phyloP scores from a whole-genome alignment of 2,888 invertebrate genomes.

The Blastobasis adustella region DNA sequence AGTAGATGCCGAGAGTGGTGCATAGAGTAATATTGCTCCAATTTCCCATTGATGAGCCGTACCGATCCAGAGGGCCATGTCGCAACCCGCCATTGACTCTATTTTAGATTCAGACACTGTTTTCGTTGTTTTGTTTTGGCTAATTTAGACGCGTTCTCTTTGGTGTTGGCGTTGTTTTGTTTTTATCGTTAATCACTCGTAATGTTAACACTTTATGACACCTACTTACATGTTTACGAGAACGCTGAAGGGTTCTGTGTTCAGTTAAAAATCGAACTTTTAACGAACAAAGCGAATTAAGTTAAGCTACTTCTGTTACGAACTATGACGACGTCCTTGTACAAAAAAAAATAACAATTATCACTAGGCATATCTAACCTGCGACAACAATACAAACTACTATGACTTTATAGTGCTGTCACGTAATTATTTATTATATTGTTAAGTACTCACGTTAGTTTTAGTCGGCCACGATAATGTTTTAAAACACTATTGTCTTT shows the following conservation, averaged over 20 bases:
- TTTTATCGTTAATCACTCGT: neutral
- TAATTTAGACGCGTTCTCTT: too few species aligned
- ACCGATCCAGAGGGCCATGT: slow-evolving; percentile 3
- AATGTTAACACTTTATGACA: neutral
- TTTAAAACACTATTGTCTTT: neutral
- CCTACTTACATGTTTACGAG: neutral
- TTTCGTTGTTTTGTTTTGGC: too few species aligned
- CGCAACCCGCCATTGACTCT: slow-evolving; percentile 6
- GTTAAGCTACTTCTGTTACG: too few species aligned
- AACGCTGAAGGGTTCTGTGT: too few species aligned
- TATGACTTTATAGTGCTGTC: too few species aligned
- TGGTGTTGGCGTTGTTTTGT: too few species aligned
- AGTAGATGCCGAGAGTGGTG: slow-evolving; percentile 52
- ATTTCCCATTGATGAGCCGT: slow-evolving; percentile 26
- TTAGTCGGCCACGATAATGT: neutral
- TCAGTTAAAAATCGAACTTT: too few species aligned
- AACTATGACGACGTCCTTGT: too few species aligned
- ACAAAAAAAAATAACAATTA: too few species aligned
- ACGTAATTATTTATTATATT: neutral
- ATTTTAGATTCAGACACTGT: slow-evolving; percentile 5
- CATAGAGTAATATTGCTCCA: slow-evolving; percentile 39
- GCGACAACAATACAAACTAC: too few species aligned
- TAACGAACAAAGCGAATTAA: too few species aligned
- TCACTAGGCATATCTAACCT: too few species aligned
- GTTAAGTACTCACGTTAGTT: neutral